Conservation (phyloP, 2,113 vertebrate genomes). For the Mixornis gularis region DNA sequence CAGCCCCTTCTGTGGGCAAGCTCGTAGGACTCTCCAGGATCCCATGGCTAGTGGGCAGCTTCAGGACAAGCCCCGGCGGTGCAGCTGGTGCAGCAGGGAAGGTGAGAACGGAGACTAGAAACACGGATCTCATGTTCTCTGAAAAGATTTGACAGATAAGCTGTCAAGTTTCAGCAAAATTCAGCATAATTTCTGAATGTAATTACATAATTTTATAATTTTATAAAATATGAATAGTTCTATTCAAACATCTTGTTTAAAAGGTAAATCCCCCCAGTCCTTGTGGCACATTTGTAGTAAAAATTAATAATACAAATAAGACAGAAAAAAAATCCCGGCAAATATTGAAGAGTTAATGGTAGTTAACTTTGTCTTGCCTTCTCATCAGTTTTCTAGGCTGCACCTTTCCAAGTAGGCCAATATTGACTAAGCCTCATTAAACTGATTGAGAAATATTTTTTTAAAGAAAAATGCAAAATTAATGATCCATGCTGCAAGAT, state of each 20-base stretch:
- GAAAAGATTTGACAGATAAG: background rate
- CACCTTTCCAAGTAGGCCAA: background rate
- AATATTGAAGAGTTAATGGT: background rate
- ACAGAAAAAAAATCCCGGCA: background rate
- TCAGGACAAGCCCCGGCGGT: background rate
- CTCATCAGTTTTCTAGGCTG: background rate
- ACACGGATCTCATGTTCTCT: background rate
- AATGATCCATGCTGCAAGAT: background rate
- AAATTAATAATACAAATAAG: background rate
- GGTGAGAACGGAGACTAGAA: background rate
- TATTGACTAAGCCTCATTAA: constrained; percentile 22
- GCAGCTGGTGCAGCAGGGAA: background rate
- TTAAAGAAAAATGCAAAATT: constrained; percentile 17
- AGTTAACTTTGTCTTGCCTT: background rate
- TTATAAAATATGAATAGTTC: background rate
- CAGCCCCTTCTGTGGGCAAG: background rate
- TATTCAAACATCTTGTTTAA: background rate
- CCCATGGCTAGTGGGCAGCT: background rate
- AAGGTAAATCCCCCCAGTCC: background rate
- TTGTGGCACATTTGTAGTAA: background rate
- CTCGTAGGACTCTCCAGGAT: rapidly evolving
- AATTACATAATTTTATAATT: background rate
- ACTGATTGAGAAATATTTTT: constrained; percentile 10
- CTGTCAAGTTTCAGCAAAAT: background rate
- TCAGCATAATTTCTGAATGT: background rate